A percentile compares a stretch with the other conserved stretches of the same genome.
These are phyloP conservation scores for Ecliptopera silaceata DNA, from an alignment of 2,888 invertebrate genomes.

Conservation along the genomic window DNA sequence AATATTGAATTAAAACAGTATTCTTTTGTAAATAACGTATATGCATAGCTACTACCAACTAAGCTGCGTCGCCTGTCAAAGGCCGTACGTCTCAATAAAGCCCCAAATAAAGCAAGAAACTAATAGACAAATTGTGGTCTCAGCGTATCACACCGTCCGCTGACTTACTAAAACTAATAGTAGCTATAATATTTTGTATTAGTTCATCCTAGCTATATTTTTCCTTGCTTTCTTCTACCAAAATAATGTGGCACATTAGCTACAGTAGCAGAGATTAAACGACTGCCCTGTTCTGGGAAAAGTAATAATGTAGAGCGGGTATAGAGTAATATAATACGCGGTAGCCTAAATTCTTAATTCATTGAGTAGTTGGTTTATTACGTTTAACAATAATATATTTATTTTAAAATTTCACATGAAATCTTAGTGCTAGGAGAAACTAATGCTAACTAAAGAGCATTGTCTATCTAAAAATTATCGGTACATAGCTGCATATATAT, in stretches of 20 bases:
- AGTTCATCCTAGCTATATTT: conserved; percentile 65
- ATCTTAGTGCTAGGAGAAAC: too few relatives aligned
- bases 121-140: conserved; percentile 12
- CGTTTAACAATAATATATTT: too few relatives aligned
- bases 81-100: not conserved
- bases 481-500: too few relatives aligned
- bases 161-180: conserved; percentile 44
- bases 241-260: conserved; percentile 78
- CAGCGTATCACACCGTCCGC: conserved; percentile 18
- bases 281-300: conserved; percentile 63
- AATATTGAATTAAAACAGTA: too few relatives aligned
- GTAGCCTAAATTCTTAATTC: conserved; percentile 20
- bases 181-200: conserved; percentile 60
- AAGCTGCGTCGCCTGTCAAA: too few relatives aligned
- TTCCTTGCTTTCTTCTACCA: conserved; percentile 65
- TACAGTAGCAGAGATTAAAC: conserved; percentile 79
- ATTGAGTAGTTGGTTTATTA: too few relatives aligned
- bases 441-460: too few relatives aligned
- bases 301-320: conserved; percentile 64
- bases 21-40: too few relatives aligned
- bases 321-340: conserved; percentile 44
- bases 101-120: not conserved
- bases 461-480: too few relatives aligned
- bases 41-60: too few relatives aligned
- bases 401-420: too few relatives aligned